Evolutionary conservation across 2,113 vertebrate genomes (phyloP), one percentile per base, ranked within the genome.

Genomic region (Rhinoderma darwinii): DNA sequence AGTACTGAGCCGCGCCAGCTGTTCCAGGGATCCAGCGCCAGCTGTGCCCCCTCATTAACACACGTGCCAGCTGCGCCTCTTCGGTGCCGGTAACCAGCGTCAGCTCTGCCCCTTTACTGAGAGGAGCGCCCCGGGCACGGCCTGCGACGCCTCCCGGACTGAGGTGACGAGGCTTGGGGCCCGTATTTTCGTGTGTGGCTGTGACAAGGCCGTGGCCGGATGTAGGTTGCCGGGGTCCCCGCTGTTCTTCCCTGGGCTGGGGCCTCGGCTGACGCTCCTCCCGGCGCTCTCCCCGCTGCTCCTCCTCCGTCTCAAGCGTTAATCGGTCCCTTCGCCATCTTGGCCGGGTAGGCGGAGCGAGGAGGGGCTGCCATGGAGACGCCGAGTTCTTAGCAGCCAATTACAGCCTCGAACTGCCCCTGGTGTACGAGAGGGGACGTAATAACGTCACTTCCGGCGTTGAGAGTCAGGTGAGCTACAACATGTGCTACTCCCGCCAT

Each of bases 291-390:
- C 47, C 20, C 73, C 83, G 83, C 56, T 14, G 76, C 84, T 80
- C 76, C 37, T 32, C 61, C 63, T 68, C 22, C 15, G 6, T 44
- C 75, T 86, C 75, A 86, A 41, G 56, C 84, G 76, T 50, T 80
- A 41, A 41, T 30, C 77, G 61, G 47, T 80, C n/a, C 22, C 44
- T 27, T 12, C 84, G 84, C 84, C 84, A 86, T 86, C 84, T 86
- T 80, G 43, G 44, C 84, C 76, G 63, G 76, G 61, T n/a, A 37
- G 84, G 63, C 41, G 61, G 84, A 63, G 84, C 75, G 56, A 79
- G 84, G 75, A 56, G 84, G 43, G 63, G 84, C 59, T 86, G 76
- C 84, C 84, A 86, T 86, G 84, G 84, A 80, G 84, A 86, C 84
- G 56, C 50, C 61, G 25, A 43, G 76, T 35, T 4, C 22, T 0